phyloP scores from a whole-genome alignment of 2,113 vertebrate species.

The Rattus rattus region DNA sequence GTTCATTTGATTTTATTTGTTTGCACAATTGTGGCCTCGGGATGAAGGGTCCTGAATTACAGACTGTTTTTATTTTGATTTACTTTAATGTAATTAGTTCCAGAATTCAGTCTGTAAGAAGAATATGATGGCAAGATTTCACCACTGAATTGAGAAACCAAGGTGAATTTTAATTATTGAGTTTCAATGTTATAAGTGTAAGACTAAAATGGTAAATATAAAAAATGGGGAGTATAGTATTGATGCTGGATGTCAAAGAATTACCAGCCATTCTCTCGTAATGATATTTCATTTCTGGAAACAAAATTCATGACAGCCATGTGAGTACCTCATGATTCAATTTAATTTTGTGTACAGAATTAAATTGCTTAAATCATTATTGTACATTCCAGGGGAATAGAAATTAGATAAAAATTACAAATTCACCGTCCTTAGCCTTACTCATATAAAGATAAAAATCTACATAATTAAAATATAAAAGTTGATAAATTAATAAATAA shows the following conservation, averaged over 20 bases:
- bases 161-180: neutral
- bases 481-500: too few species aligned
- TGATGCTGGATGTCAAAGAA: neutral
- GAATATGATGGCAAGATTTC: neutral
- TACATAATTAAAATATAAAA: too few species aligned
- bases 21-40: neutral
- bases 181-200: neutral
- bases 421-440: neutral
- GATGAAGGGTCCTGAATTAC: neutral
- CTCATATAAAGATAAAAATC: neutral
- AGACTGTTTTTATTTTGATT: neutral
- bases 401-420: too few species aligned
- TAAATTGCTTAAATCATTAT: neutral
- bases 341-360: neutral
- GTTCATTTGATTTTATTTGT: neutral
- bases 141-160: neutral
- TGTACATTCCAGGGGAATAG: too few species aligned
- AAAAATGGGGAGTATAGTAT: neutral
- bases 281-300: neutral
- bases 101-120: neutral
- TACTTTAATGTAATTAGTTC: neutral
- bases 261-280: neutral
- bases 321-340: too few species aligned
- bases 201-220: neutral
- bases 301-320: neutral